phyloP scores from a whole-genome alignment of 2,888 invertebrate genomes.

The Lasioglossum leucozonium region DNA sequence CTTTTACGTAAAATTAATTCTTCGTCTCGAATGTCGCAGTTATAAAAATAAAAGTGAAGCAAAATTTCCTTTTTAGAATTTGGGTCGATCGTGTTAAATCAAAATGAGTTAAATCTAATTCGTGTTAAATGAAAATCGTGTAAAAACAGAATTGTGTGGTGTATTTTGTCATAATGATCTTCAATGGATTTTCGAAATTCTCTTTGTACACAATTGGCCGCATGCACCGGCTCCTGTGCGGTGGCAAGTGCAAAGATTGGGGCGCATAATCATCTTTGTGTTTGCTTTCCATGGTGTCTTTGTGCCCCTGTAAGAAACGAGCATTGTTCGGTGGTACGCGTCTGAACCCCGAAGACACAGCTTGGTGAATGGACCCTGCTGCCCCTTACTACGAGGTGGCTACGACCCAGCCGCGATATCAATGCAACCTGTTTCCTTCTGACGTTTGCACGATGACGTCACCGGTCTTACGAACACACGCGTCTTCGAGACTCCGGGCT shows the following conservation, averaged over 20 bases:
- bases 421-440: constrained; percentile 70
- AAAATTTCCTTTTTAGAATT: too few species aligned
- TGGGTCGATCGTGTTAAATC: too few species aligned
- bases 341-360: constrained; percentile 61
- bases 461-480: constrained; percentile 64
- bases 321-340: constrained; percentile 64
- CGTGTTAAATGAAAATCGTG: too few species aligned
- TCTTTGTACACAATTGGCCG: neutral
- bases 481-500: constrained; percentile 52
- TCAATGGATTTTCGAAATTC: neutral
- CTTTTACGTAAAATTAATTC: too few species aligned
- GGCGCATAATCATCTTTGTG: constrained; percentile 29
- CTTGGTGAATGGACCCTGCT: constrained; percentile 71
- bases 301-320: constrained; percentile 69
- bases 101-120: too few species aligned
- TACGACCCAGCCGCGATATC: constrained; percentile 24
- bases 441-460: constrained; percentile 72
- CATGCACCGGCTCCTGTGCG: neutral
- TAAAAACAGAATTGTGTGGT: too few species aligned
- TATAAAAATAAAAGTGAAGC: too few species aligned
- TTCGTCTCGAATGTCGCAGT: too few species aligned
- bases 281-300: constrained; percentile 13
- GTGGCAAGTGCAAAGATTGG: constrained; percentile 2
- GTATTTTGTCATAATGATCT: too few species aligned
- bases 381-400: constrained; percentile 29